These are phyloP conservation scores for Sternarchorhynchus goeldii DNA, from an alignment of 2,797 vertebrate species.

Conservation along the genomic window DNA sequence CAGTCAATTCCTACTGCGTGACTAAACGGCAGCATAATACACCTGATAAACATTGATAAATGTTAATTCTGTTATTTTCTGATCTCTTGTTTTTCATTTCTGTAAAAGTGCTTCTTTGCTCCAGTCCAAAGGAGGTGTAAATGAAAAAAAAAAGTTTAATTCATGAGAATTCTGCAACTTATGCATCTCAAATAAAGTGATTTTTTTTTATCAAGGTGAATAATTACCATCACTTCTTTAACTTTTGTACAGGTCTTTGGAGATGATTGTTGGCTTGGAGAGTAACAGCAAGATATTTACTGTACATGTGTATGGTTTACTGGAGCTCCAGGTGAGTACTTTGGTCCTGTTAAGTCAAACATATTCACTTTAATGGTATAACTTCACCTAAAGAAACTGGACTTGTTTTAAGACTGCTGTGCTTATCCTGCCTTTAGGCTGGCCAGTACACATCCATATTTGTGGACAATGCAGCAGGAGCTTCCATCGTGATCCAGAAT, in stretches of 20 bases:
- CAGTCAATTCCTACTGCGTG: too few species aligned
- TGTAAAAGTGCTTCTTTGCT: too few species aligned
- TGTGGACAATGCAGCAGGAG: constrained; percentile 90
- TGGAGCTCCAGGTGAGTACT: constrained; percentile 89
- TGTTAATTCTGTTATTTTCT: too few species aligned
- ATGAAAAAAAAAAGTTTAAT: too few species aligned
- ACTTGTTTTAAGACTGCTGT: not conserved
- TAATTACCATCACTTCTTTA: constrained; percentile 33
- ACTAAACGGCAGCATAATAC: too few species aligned
- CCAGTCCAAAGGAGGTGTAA: not conserved
- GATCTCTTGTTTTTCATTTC: too few species aligned
- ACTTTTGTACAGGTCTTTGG: constrained; percentile 80
- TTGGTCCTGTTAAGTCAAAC: not conserved
- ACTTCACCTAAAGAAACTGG: too few species aligned
- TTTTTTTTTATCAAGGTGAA: not conserved
- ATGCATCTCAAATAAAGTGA: too few species aligned
- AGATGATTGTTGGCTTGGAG: constrained; percentile 91
- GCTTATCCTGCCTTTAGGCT: constrained; percentile 69
- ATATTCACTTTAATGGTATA: not conserved
- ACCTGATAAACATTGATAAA: too few species aligned
- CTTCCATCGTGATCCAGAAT: constrained; percentile 85
- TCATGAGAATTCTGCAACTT: too few species aligned
- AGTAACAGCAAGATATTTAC: constrained; percentile 94
- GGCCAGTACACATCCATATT: constrained; percentile 95
- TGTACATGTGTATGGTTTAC: constrained; percentile 86